These are phyloP conservation scores for Balearica regulorum DNA, from an alignment of 2,797 vertebrate genomes.

Conservation along the genomic window DNA sequence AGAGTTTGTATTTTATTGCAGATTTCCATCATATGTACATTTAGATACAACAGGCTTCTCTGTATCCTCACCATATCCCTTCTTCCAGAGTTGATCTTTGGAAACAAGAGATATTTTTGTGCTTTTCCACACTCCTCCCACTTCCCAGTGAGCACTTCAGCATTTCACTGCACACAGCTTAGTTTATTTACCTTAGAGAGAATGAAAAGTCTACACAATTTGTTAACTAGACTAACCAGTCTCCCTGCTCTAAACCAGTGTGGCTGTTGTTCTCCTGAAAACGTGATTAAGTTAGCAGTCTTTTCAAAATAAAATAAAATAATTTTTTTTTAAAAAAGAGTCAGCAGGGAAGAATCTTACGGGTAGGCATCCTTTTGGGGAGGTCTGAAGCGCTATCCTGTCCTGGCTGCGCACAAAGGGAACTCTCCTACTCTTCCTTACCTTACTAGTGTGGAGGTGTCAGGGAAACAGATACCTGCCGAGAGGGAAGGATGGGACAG, in stretches of 20 bases:
- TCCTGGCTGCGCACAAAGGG: background rate
- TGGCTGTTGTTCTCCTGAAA: background rate
- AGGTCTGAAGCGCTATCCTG: background rate
- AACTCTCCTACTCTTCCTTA: background rate
- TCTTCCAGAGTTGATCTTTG: background rate
- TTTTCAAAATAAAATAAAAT: background rate
- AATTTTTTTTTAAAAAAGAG: background rate
- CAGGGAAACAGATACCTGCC: background rate
- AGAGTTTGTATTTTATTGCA: background rate
- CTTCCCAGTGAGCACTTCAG: background rate
- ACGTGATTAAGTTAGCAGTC: background rate
- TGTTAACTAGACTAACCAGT: background rate
- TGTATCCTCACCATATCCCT: background rate
- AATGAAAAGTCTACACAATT: background rate
- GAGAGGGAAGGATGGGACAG: background rate
- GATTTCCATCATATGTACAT: background rate
- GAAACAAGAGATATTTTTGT: background rate
- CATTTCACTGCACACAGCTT: background rate
- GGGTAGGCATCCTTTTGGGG: background rate
- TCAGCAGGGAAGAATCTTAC: background rate
- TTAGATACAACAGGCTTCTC: background rate
- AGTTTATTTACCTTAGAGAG: too few species aligned
- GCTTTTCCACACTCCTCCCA: background rate
- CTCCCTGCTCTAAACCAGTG: background rate
- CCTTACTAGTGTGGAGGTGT: background rate